phyloP scores from a whole-genome alignment of 2,888 invertebrate genomes.

The Clepsis dumicolana region DNA sequence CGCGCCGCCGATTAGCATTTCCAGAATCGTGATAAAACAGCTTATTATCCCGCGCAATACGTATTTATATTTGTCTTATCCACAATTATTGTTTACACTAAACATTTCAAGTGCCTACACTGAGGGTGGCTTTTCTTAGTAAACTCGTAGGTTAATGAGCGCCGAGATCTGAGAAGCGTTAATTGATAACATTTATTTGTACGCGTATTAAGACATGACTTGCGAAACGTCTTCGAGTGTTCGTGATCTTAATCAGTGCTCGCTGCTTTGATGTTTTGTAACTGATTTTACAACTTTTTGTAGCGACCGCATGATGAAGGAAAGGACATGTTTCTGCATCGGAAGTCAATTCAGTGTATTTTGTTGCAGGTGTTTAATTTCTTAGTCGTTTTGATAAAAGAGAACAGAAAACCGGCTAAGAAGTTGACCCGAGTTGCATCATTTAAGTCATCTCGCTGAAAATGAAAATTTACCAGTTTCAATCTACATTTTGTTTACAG shows the following conservation, averaged over 20 bases:
- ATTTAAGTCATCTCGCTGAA: neutral
- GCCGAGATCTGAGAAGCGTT: slow-evolving; percentile 35
- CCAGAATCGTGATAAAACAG: slow-evolving; percentile 72
- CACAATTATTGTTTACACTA: slow-evolving; percentile 33
- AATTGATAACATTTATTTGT: slow-evolving; percentile 28
- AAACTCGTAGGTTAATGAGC: slow-evolving; percentile 26
- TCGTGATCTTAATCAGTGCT: slow-evolving; percentile 12
- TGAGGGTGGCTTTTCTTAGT: slow-evolving; percentile 25
- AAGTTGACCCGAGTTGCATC: neutral
- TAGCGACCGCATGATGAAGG: neutral
- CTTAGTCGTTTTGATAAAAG: neutral
- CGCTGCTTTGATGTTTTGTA: slow-evolving; percentile 8
- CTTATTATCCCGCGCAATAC: slow-evolving; percentile 37
- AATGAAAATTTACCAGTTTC: neutral
- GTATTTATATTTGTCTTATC: slow-evolving; percentile 28
- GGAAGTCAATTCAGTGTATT: neutral
- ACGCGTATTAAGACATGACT: slow-evolving; percentile 17
- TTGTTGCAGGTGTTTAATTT: neutral
- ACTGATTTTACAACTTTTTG: slow-evolving; percentile 5
- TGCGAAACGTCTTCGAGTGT: slow-evolving; percentile 14
- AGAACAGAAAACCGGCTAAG: neutral
- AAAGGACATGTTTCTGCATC: neutral
- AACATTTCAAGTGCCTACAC: slow-evolving; percentile 30
- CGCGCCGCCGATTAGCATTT: slow-evolving; percentile 79
- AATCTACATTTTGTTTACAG: neutral